These are phyloP conservation scores for Unio pictorum DNA, from an alignment of 2,888 invertebrate genomes.

Conservation along the genomic window DNA sequence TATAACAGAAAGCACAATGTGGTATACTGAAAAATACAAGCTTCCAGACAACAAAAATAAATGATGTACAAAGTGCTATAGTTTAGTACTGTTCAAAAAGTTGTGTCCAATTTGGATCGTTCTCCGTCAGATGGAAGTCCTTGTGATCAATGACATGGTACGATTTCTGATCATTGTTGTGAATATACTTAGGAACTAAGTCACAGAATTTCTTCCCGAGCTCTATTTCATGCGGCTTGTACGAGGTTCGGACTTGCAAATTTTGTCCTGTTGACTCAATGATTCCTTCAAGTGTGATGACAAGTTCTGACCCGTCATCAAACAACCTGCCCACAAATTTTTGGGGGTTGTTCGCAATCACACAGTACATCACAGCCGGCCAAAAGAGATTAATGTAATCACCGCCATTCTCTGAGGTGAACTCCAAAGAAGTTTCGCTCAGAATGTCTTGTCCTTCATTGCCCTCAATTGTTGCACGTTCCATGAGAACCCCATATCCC, in stretches of 20 bases:
- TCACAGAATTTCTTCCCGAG: slow-evolving; percentile 49
- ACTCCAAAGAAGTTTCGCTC: slow-evolving; percentile 93
- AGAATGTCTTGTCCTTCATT: slow-evolving; percentile 90
- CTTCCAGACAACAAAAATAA: too few relatives aligned
- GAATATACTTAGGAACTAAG: slow-evolving; percentile 35
- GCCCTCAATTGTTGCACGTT: slow-evolving; percentile 83
- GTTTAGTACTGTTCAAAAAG: too few relatives aligned
- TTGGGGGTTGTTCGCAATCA: slow-evolving; percentile 77
- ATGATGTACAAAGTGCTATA: too few relatives aligned
- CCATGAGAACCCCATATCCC: slow-evolving; percentile 92
- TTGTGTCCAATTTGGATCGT: slow-evolving; percentile 18
- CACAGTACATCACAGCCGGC: slow-evolving; percentile 76
- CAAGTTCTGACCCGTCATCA: slow-evolving; percentile 91
- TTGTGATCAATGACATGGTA: slow-evolving; percentile 25
- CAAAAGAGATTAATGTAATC: slow-evolving; percentile 96
- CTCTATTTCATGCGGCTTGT: slow-evolving; percentile 46
- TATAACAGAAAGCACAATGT: too few relatives aligned
- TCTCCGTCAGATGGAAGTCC: slow-evolving; percentile 16
- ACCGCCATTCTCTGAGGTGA: slow-evolving; percentile 91
- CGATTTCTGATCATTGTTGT: slow-evolving; percentile 12
- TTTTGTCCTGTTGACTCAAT: slow-evolving; percentile 73
- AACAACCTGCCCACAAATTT: slow-evolving; percentile 83
- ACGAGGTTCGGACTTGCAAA: slow-evolving; percentile 51
- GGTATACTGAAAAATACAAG: too few relatives aligned
- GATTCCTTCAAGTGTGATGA: slow-evolving; percentile 91